Evolutionary conservation across 2,888 invertebrate genomes (phyloP).

Genomic region (Meteorus cinctellus): DNA sequence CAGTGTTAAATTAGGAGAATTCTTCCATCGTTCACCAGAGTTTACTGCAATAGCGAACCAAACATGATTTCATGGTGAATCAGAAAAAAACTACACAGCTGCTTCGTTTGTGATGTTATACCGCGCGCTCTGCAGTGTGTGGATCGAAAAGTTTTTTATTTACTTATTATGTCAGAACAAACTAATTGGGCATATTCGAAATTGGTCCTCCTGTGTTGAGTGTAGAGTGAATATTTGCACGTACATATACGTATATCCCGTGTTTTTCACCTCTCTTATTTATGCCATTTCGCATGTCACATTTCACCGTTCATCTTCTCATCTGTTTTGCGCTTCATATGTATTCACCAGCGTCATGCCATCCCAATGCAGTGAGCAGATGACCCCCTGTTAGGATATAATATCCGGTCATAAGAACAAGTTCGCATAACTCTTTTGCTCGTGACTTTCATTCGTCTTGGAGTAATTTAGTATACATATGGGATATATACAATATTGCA

Average conservation of each 20-base stretch:
- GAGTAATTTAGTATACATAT: conserved; percentile 52
- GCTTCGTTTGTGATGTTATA: conserved; percentile 38
- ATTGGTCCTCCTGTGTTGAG: conserved; percentile 48
- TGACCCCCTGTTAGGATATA: conserved; percentile 39
- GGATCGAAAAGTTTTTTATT: conserved; percentile 68
- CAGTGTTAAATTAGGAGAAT: conserved; percentile 12
- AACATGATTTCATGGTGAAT: conserved; percentile 58
- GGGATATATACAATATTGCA: conserved; percentile 7
- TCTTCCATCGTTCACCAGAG: conserved; percentile 14
- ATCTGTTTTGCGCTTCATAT: conserved; percentile 17
- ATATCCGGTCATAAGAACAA: conserved; percentile 63
- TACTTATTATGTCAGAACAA: conserved; percentile 70
- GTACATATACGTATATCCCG: conserved; percentile 49
- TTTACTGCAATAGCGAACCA: no score
- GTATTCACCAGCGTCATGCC: conserved; percentile 20
- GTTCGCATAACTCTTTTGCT: conserved; percentile 66
- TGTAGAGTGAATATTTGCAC: conserved; percentile 61
- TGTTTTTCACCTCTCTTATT: conserved; percentile 6
- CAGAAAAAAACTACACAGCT: conserved; percentile 49
- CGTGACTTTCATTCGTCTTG: conserved; percentile 61
- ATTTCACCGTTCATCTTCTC: conserved; percentile 5
- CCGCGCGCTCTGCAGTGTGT: conserved; percentile 28
- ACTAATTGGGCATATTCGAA: conserved; percentile 71
- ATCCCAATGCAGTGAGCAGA: conserved; percentile 36
- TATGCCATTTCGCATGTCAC: conserved; percentile 8